phyloP scores from a whole-genome alignment of 2,888 invertebrate genomes.

The Hyalella azteca region DNA sequence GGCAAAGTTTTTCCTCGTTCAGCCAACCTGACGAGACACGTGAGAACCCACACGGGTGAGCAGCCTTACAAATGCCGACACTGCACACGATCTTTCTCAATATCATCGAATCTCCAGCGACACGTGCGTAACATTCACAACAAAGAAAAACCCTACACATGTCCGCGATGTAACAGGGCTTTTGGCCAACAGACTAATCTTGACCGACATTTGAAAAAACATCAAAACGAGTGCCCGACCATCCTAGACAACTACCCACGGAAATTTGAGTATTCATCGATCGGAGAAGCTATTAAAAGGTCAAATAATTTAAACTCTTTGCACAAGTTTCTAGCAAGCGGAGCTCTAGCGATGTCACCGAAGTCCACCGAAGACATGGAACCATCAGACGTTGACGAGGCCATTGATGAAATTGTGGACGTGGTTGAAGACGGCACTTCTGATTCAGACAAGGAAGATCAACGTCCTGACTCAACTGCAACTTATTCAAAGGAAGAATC shows the following conservation, averaged over 20 bases:
- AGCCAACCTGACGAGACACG: constrained; percentile 93
- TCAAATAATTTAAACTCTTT: constrained; percentile 7
- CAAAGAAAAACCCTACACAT: constrained; percentile 66
- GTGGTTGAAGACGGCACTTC: neutral
- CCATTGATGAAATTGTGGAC: constrained; percentile 14
- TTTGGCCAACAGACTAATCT: constrained; percentile 50
- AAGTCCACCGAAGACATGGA: neutral
- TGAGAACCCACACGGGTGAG: constrained; percentile 97
- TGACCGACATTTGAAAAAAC: constrained; percentile 48
- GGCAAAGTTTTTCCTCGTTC: constrained; percentile 95
- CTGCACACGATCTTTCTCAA: constrained; percentile 97
- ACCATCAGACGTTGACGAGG: neutral
- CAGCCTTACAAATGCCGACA: constrained; percentile 98
- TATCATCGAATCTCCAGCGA: constrained; percentile 95
- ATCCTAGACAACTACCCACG: constrained; percentile 33
- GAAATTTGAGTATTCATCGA: constrained; percentile 14
- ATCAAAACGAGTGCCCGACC: constrained; percentile 42
- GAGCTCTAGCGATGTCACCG: neutral
- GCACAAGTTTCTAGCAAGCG: constrained; percentile 1
- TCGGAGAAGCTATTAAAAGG: constrained; percentile 18
- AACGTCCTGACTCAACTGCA: neutral
- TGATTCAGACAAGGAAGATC: neutral
- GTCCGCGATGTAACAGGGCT: constrained; percentile 42
- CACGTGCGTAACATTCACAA: constrained; percentile 99
- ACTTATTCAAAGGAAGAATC: neutral